Conservation (phyloP, 1,140 invertebrate genomes). For the Nixonia krombeini region DNA sequence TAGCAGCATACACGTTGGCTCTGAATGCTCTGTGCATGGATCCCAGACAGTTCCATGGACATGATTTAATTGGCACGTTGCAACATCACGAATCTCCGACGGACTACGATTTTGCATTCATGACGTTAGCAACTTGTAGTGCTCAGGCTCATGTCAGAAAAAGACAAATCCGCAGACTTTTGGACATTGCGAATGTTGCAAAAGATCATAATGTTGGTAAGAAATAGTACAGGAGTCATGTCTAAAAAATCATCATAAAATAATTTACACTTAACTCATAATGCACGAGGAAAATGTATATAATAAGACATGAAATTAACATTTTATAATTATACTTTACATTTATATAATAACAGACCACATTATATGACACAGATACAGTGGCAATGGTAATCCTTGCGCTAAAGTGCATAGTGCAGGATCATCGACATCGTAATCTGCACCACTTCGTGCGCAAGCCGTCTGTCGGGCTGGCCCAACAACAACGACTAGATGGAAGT, state of each 20-base stretch:
- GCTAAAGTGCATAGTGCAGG: slow-evolving; percentile 86
- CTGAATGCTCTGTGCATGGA: slow-evolving; percentile 85
- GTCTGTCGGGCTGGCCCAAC: slow-evolving; percentile 79
- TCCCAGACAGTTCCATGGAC: slow-evolving; percentile 85
- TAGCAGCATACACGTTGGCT: slow-evolving; percentile 83
- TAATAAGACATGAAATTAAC: too few species aligned
- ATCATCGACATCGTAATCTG: slow-evolving; percentile 84
- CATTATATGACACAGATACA: slow-evolving; percentile 76
- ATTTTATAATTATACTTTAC: too few species aligned
- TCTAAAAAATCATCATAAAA: too few species aligned
- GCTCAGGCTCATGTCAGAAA: slow-evolving; percentile 86
- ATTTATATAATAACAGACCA: too few species aligned
- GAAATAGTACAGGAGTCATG: too few species aligned
- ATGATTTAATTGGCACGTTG: slow-evolving; percentile 81
- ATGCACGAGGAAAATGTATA: too few species aligned
- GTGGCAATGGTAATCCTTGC: slow-evolving; percentile 88
- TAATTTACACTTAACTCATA: too few species aligned
- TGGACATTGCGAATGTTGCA: slow-evolving; percentile 84
- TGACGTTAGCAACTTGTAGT: slow-evolving; percentile 80
- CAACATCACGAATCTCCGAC: slow-evolving; percentile 79
- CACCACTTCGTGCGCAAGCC: slow-evolving; percentile 83
- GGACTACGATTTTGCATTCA: slow-evolving; percentile 80
- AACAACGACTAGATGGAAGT: slow-evolving; percentile 84
- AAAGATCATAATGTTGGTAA: slow-evolving; percentile 82
- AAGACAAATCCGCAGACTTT: slow-evolving; percentile 80